Evolutionary conservation across 2,797 vertebrate species (phyloP), one percentile per base, ranked within the genome.

Genomic region (Pangasius macronema): DNA sequence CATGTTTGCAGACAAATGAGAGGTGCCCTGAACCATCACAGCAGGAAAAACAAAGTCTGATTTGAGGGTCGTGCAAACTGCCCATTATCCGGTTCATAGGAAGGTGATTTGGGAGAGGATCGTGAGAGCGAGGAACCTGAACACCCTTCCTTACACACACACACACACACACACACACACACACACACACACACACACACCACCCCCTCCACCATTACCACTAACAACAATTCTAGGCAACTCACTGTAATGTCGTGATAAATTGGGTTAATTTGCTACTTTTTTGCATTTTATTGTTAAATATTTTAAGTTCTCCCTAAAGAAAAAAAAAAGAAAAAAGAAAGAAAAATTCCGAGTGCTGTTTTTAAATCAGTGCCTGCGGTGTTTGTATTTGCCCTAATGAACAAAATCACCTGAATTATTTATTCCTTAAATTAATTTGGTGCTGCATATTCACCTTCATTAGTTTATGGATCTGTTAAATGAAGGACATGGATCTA

Each of bases 11-110:
- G 96, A 97, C 94, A 94, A 97, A 98, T 97, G 95, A 95, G 93
- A 94, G 96, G 95, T 87, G 91, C 94, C 93, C 92, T 89, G 59
- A 92, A 96, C 93, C 93, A 94, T 93, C 94, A 93, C 91, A 93
- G 95, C 95, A 94, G 94, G 95, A 95, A 96, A 93, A 94, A 93
- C 94, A 95, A 95, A 94, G 93, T 94, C 95, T 95, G 96, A 97
- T 96, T 96, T 96, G 96, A 95, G 95, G 96, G 96, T 96, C 93
- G 95, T 93, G 95, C 95, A 95, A 95, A 96, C 94, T 95, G 96
- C 92, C 95, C 95, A 96, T 97, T 97, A 97, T 96, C 94, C 93
- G 89, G 77, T 94, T 94, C 94, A 96, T 94, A 96, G 96, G 96
- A 96, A 95, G 94, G 90, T 95, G 94, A 95, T 96, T 96, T 96